Evolutionary conservation across 1,140 invertebrate genomes (phyloP), one percentile per base, ranked within the genome.

Genomic region (Lamellibrachia luymesi): DNA sequence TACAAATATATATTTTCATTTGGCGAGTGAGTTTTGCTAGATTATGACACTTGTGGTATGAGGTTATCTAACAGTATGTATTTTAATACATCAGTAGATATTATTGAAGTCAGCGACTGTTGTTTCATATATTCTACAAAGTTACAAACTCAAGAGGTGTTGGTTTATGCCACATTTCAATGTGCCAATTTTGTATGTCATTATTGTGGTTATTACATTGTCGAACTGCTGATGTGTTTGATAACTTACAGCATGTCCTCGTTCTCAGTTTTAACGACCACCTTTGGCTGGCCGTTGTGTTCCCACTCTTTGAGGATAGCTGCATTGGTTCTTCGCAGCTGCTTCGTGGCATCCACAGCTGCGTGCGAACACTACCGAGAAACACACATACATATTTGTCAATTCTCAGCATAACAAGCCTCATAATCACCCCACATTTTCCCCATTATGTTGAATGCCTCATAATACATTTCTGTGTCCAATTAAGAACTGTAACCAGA

Each of bases 271-370:
- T 97, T 98, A 0, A 98, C 95, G 0, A 98, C 98, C 94, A 98
- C 97, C 97, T 99, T 99, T 2, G 97, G 97, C 96, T 98, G 98
- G 0, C 98, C 98, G 94, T 97, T 97, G 92, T 96, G 96, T 95
- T 98, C 97, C 98, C 98, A 99, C 8, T 96, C 95, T 94, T 97
- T 97, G 27, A 99, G 95, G 51, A 97, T 95, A 56, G 97, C 96
- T 7, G 97, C 97, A 94, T 97, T 97, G 92, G 93, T 94, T 91
- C 96, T 96, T 13, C 97, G 96, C 27, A 97, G 97, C 94, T 97
- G 97, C 94, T 97, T 97, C 95, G 98, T 98, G 2, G 98, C 91
- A 97, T 97, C 50, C 98, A 97, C 95, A 8, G 98, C 98, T 92
- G 98, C 98, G 97, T 99, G 98, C 90, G 98, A 97, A 97, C 98